Base-by-base conservation (phyloP, 2,797 vertebrate species). In the Amblyopsis hoosieri region DNA sequence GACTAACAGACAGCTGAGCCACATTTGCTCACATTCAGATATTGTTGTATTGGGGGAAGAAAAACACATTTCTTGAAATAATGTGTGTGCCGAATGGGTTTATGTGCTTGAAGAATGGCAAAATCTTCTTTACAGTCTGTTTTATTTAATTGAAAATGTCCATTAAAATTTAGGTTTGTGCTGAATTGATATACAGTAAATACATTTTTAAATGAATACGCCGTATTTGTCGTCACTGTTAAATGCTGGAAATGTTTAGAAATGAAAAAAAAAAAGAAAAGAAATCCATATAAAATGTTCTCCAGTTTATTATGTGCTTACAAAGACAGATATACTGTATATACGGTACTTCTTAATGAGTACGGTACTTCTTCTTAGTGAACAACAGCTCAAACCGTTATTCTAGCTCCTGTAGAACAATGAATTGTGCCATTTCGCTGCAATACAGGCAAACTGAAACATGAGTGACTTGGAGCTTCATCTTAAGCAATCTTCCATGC, bases 251-350 rank as follows among this genome's bases (percentile, higher is more conserved):
- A 42, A 42, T 42, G 7, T 10, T 42, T 2, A 8, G 37, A 9
- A 7, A 42, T 42, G 37, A 8, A 9, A 42, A 7, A 42, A 42
- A 42, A 8, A 9, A 42, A 7, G 10, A 42, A 42, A 42, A 70
- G 11, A 80, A 54, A 62, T 45, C 55, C 49, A 61, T 14, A 42
- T 37, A 12, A 29, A 29, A 46, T 19, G 75, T 87, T 82, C 60
- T 81, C 69, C 69, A 81, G 70, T 92, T 93, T 91, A 91, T 78
- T 92, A 78, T 80, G 65, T 74, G 78, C 77, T 78, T 88, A 91
- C 84, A 87, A 82, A 75, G 85, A 85, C 73, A 82, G 70, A 70
- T 64, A 47, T 62, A 71, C 50, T 53, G 23, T 29, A 29, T 29
- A 29, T 29, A 29, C 23, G 0, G 23, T 29, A 29, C 23, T 29